A percentile compares a stretch with the other conserved stretches of the same genome.
Evolutionary conservation across 2,113 vertebrate species (phyloP).

Genomic region (Oreotrochilus melanogaster): DNA sequence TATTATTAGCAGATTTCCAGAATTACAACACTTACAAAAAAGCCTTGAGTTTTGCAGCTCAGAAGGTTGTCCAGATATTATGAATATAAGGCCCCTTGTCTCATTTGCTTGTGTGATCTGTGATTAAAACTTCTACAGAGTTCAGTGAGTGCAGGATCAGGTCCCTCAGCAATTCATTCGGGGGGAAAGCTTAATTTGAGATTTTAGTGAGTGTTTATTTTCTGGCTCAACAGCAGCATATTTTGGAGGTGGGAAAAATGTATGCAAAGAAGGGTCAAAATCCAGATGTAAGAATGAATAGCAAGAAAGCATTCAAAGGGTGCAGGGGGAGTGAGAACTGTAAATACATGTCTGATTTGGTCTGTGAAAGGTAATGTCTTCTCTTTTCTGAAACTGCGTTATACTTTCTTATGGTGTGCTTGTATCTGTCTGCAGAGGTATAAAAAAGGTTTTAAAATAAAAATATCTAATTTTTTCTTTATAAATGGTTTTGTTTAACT

Average conservation of each 20-base stretch:
- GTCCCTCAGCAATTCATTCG: slow-evolving; percentile 14
- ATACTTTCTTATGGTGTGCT: not conserved
- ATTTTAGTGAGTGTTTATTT: slow-evolving; percentile 61
- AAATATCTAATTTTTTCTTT: not conserved
- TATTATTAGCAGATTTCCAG: slow-evolving; percentile 60
- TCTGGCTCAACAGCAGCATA: slow-evolving; percentile 26
- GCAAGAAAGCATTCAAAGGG: slow-evolving; percentile 3
- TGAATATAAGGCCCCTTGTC: slow-evolving; percentile 12
- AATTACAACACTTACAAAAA: slow-evolving; percentile 56
- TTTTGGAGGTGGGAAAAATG: slow-evolving; percentile 48
- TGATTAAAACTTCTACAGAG: slow-evolving; percentile 39
- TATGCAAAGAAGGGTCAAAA: slow-evolving; percentile 65
- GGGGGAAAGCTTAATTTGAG: slow-evolving; percentile 38
- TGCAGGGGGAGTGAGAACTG: slow-evolving; percentile 28
- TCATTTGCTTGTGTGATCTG: slow-evolving; percentile 9
- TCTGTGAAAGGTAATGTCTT: not conserved
- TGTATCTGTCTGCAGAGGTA: not conserved
- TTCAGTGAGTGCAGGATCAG: slow-evolving; percentile 30
- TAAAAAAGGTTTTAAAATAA: not conserved
- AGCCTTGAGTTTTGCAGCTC: slow-evolving; percentile 10
- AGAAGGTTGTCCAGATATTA: not conserved
- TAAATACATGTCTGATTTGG: slow-evolving; percentile 45
- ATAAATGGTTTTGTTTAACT: not conserved
- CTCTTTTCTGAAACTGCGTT: not conserved
- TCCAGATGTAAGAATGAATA: slow-evolving; percentile 49